Evolutionary conservation across 2,888 invertebrate species (phyloP), one percentile per base, ranked within the genome.

Genomic region (Hirtodrosophila alboralis): DNA sequence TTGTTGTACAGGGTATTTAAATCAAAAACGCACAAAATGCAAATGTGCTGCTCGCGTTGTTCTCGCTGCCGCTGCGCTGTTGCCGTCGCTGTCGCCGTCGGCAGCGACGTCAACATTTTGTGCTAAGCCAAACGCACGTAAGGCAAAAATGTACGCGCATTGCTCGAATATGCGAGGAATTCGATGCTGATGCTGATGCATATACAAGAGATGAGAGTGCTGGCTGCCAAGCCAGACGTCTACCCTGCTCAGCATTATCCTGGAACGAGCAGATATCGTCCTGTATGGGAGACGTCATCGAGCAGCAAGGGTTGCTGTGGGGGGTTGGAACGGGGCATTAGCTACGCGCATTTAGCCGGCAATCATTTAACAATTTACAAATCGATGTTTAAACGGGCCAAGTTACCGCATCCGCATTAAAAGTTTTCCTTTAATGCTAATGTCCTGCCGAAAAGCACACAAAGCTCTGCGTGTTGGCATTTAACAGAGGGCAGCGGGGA

Each of bases 291-390:
- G 47, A 37, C 26, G 40, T 21, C 38, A 21, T 30, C 47, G 43
- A 61, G 30, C 76, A 71, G 3, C 18, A 5, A 18, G 18, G 18
- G 4, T n/a, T n/a, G n/a, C n/a, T n/a, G n/a, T n/a, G n/a, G n/a
- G n/a, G n/a, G n/a, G n/a, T n/a, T 45, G 53, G 56, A 52, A 49
- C 37, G 51, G 36, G 43, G 57, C 86, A 86, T 83, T 83, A 77
- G 83, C 74, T 41, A 80, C 84, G 86, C 83, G 79, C 84, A 80
- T 87, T 87, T 87, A 85, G 81, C 73, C 77, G 69, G 80, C 80
- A 87, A 89, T 89, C 87, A 76, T 84, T 85, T 86, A 79, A 80
- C 88, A 87, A 88, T 88, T 88, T 84, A 81, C 88, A 88, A 89
- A 89, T 89, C 88, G 88, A 87, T 85, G 74, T 87, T 89, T 89